Percentiles rank a stretch among this genome's conserved stretches.
Conservation (phyloP, 2,888 invertebrate species). For the Orchesella flavescens region DNA sequence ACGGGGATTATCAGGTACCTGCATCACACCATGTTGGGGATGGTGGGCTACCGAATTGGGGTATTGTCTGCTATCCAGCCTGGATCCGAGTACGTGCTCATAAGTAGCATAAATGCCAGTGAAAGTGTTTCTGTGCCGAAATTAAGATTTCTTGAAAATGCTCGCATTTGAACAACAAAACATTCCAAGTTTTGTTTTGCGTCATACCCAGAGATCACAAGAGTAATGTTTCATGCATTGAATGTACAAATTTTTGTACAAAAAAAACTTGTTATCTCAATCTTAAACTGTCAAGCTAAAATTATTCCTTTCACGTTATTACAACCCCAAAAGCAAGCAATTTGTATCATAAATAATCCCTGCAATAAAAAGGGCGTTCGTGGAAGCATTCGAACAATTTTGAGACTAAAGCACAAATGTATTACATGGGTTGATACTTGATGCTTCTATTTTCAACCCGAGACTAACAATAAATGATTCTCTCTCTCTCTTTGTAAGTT, state of each 20-base stretch:
- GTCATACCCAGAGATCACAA: background rate
- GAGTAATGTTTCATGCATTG: constrained; percentile 21
- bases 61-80: too few relatives aligned
- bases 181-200: too few relatives aligned
- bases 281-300: constrained; percentile 51
- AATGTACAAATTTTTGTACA: constrained; percentile 27
- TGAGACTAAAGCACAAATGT: constrained; percentile 38
- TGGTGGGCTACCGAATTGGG: too few relatives aligned
- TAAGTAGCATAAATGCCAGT: too few relatives aligned
- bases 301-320: constrained; percentile 60
- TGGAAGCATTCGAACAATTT: constrained; percentile 59
- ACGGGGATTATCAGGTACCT: too few relatives aligned
- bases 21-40: too few relatives aligned
- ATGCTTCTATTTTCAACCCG: constrained; percentile 24
- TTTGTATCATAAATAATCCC: constrained; percentile 60
- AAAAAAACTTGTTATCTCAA: constrained; percentile 36
- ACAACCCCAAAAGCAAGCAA: constrained; percentile 55
- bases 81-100: too few relatives aligned
- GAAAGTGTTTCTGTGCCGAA: too few relatives aligned
- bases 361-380: constrained; percentile 59
- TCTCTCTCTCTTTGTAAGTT: background rate
- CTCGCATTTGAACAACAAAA: too few relatives aligned
- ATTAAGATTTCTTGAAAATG: too few relatives aligned
- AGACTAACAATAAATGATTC: constrained; percentile 38
- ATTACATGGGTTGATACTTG: constrained; percentile 28